These are phyloP conservation scores for Thamnaconus septentrionalis DNA, from an alignment of 2,113 vertebrate genomes.

Conservation along the genomic window DNA sequence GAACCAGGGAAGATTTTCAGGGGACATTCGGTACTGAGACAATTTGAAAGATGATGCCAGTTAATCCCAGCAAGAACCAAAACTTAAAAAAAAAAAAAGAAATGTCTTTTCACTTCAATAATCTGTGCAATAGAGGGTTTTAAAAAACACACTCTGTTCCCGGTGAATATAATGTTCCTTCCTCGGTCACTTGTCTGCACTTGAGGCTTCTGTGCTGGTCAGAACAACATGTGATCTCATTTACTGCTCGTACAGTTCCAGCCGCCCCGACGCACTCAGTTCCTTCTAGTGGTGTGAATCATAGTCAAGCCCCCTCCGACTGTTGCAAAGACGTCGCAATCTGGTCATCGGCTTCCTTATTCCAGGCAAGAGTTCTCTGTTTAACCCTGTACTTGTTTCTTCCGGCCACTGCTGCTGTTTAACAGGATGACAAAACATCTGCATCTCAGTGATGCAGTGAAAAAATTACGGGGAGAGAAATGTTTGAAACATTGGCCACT, in stretches of 20 bases:
- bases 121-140: constrained; percentile 5
- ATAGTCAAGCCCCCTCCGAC: background rate
- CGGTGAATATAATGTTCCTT: constrained; percentile 2
- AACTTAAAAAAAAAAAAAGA: constrained; percentile 2
- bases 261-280: constrained; percentile 3
- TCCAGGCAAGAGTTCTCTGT: too few relatives aligned
- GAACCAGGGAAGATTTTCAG: background rate
- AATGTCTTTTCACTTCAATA: constrained; percentile 5
- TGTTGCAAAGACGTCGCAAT: too few relatives aligned
- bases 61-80: background rate
- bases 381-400: too few relatives aligned
- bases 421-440: too few relatives aligned
- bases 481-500: too few relatives aligned
- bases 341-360: too few relatives aligned
- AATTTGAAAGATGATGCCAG: constrained; percentile 6
- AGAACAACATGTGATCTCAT: constrained; percentile 25
- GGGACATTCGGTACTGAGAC: constrained; percentile 10
- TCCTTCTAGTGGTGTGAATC: constrained; percentile 27
- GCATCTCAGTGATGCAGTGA: too few relatives aligned
- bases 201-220: constrained; percentile 13
- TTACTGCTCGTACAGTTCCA: background rate
- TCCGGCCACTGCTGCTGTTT: too few relatives aligned
- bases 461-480: too few relatives aligned
- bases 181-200: background rate
- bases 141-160: constrained; percentile 28